Evolutionary conservation across 2,797 vertebrate species (phyloP), one percentile per base, ranked within the genome.

Genomic region (Chaetodon trifasciatus): DNA sequence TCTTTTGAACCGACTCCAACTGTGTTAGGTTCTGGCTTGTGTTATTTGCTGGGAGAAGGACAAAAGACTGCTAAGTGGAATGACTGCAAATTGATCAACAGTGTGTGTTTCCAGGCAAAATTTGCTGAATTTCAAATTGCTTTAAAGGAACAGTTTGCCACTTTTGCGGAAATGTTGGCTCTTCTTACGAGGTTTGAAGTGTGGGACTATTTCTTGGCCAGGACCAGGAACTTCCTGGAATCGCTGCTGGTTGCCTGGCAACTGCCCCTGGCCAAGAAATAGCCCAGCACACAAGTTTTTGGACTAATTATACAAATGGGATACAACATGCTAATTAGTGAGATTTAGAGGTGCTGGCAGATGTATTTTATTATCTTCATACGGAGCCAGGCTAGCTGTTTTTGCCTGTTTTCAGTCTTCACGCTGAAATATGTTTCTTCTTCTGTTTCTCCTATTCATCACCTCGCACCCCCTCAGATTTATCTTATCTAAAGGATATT

Each of bases 1-100:
- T 86, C 82, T 86, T 72, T 78, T 80, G 81, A 89, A 78, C 56
- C 12, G 52, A 24, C 71, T 88, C 70, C 64, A 81, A 58, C 53
- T 79, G 78, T 77, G 75, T 90, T 81, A 35, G 50, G 58, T 50
- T 61, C 74, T 76, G 74, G 62, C 75, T 78, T 76, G 50, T 79
- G 83, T 84, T 46, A 24, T 61, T 77, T n/a, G 49, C 57, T n/a
- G 32, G 3, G 42, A 56, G 44, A 62, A 49, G 60, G 11, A 78
- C 63, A 53, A 55, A 77, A 66, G 35, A 50, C 44, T 81, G 61
- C 57, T 64, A 28, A 58, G 78, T 58, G 46, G 49, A 82, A 65
- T 12, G 39, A 19, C 67, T 70, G 56, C 5, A 72, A 61, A 70
- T 9, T 35, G 28, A 13, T 60, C 32, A 19, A 15, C 19, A 35